These are phyloP conservation scores for Autographa gamma DNA, from an alignment of 2,888 invertebrate species.

Conservation along the genomic window DNA sequence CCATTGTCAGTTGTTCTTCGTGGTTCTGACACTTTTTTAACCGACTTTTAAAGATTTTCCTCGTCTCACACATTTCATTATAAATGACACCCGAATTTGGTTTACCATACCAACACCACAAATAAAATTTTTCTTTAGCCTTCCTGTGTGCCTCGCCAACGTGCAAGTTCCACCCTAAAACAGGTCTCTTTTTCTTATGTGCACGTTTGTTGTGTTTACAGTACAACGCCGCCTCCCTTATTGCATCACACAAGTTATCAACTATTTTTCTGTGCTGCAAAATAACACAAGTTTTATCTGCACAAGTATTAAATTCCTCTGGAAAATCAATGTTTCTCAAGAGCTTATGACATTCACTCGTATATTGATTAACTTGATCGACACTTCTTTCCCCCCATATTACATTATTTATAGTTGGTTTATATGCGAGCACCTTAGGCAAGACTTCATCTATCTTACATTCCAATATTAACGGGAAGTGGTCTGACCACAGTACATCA, in stretches of 20 bases:
- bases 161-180: constrained; percentile 10
- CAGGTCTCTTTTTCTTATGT: constrained; percentile 3
- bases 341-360: constrained; percentile 8
- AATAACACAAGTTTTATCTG: constrained; percentile 5
- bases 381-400: constrained; percentile 15
- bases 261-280: constrained; percentile 3
- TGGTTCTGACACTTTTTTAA: constrained; percentile 13
- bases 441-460: constrained; percentile 9
- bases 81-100: neutral
- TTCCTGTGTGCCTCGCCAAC: constrained; percentile 16
- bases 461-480: no score
- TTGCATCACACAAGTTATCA: constrained; percentile 8
- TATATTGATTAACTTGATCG: constrained; percentile 1
- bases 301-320: constrained; percentile 6
- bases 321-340: constrained; percentile 17
- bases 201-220: neutral
- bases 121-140: constrained; percentile 10
- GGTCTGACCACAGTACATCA: no score
- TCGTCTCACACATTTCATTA: constrained; percentile 3
- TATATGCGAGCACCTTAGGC: no score
- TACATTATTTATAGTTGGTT: neutral
- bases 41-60: constrained; percentile 7
- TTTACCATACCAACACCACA: constrained; percentile 12
- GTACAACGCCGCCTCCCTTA: neutral
- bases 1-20: no score